Base-by-base conservation (phyloP, 2,797 vertebrate species). In the Limosa lapponica region DNA sequence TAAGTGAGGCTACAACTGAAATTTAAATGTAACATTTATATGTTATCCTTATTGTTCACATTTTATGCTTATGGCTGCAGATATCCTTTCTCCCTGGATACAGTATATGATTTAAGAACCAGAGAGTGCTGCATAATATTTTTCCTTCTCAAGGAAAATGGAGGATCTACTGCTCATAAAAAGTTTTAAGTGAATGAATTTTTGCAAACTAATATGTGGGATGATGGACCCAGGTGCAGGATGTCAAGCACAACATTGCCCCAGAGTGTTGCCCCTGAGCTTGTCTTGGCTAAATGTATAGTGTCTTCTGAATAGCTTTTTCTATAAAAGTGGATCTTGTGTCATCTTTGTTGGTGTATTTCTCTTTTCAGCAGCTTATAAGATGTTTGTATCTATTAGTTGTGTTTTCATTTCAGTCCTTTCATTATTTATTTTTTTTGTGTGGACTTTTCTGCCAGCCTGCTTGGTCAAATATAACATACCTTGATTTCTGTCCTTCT, bases 181-280 rank as follows among this genome's bases (percentile, higher is more conserved):
- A 67, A 65, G 23, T 84, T 66, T 66, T 30, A 81, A 90, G 57
- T 48, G 67, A 79, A 44, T 39, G 6, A 52, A 34, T 82, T 87
- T 32, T 57, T 71, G 15, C 7, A n/a, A 82, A 46, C 22, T 5
- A 1, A 2, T 78, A 11, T 3, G 15, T 44, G 11, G n/a, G 46
- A 13, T 30, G 34, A 12, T 36, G 51, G 14, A 54, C 32, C 11
- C 37, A 18, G 28, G 16, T 41, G 32, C 54, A 65, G 57, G 36
- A 49, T 64, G 22, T 9, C 2, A 2, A 46, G 34, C 51, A 24
- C 28, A 54, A 0, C 0, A 0, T 77, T 67, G 58, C 23, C 71
- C 51, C 46, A 32, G 41, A 46, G 24, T 46, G 10, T 54, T 66
- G 44, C 41, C 67, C 46, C 11, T 41, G 46, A 74, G 16, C 70